Evolutionary conservation across 2,113 vertebrate genomes (phyloP).

Genomic region (Pagrus major): DNA sequence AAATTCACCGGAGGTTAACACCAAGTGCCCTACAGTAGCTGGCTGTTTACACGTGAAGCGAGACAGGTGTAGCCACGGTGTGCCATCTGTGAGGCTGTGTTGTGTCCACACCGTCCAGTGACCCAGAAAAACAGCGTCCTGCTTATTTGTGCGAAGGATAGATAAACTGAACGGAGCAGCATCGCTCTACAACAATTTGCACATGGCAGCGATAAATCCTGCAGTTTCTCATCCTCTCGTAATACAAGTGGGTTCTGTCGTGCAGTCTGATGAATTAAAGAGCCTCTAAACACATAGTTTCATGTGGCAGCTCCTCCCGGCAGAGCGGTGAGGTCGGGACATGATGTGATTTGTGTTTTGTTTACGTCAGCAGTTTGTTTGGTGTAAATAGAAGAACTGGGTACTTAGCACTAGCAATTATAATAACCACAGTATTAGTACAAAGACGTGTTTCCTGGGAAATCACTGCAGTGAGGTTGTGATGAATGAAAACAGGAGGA

Average conservation of each 20-base stretch:
- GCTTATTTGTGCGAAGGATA: constrained; percentile 30
- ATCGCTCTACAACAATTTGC: neutral
- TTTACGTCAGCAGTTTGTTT: constrained; percentile 11
- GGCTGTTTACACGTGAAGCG: constrained; percentile 39
- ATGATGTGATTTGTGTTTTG: neutral
- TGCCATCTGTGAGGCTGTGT: constrained; percentile 56
- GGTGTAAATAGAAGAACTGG: constrained; percentile 1
- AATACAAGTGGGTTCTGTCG: neutral
- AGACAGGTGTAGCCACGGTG: constrained; percentile 43
- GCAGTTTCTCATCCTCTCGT: neutral
- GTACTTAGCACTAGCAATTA: neutral
- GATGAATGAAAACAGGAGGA: neutral
- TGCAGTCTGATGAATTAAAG: neutral
- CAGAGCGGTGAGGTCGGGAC: neutral
- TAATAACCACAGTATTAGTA: neutral
- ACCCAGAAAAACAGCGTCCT: constrained; percentile 60
- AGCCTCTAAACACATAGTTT: neutral
- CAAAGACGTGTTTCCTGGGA: neutral
- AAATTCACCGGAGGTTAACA: neutral
- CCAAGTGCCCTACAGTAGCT: neutral
- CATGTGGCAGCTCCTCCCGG: neutral
- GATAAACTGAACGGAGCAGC: constrained; percentile 21
- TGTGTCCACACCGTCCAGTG: constrained; percentile 60
- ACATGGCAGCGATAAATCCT: neutral
- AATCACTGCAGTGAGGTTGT: neutral